These are phyloP conservation scores for Notothenia rossii DNA, from an alignment of 2,113 vertebrate species.

Conservation along the genomic window DNA sequence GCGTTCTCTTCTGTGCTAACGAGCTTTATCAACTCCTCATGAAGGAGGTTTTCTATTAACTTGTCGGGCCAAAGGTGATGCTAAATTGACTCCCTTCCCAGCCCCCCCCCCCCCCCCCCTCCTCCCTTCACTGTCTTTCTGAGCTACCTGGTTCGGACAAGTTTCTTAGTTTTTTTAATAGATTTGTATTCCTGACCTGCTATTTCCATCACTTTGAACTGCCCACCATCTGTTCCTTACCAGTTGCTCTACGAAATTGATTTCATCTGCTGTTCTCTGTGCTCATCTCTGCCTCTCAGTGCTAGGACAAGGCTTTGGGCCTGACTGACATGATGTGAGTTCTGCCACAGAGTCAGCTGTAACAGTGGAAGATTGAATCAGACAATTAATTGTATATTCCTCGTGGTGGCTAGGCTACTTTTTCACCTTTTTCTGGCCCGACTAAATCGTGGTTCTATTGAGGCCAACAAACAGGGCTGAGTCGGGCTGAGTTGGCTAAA, in stretches of 20 bases:
- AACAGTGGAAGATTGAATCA: conserved; percentile 69
- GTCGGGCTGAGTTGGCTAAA: too few species aligned
- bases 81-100: conserved; percentile 59
- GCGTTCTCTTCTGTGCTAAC: conserved; percentile 68
- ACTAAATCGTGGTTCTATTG: too few species aligned
- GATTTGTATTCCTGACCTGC: background rate
- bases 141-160: conserved; percentile 23
- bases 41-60: conserved; percentile 75
- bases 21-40: conserved; percentile 78
- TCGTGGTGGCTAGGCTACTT: too few species aligned
- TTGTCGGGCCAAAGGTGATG: conserved; percentile 64
- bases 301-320: conserved; percentile 49
- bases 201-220: conserved; percentile 8
- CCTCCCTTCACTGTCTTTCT: conserved; percentile 18
- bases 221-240: conserved; percentile 1
- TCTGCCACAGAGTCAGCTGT: conserved; percentile 63
- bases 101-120: background rate
- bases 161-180: conserved; percentile 10
- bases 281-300: conserved; percentile 36
- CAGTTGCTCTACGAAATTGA: conserved; percentile 18
- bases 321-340: conserved; percentile 67
- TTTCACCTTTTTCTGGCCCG: too few species aligned
- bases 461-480: too few species aligned
- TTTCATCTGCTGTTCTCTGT: conserved; percentile 35
- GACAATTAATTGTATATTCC: conserved; percentile 72